phyloP scores from a whole-genome alignment of 2,888 invertebrate species.

The Drosophila koepferae region DNA sequence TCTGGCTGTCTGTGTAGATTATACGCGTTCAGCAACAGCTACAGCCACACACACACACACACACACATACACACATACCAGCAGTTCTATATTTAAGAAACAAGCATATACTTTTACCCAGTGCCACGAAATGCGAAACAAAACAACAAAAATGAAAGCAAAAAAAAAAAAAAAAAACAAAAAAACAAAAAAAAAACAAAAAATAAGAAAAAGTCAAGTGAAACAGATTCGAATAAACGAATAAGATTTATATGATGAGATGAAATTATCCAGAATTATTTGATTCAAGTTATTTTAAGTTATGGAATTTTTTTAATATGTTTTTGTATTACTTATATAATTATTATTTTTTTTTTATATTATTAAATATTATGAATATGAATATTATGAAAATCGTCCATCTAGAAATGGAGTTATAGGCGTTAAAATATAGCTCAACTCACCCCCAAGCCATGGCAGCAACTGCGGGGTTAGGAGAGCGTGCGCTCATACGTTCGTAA shows the following conservation, averaged over 20 bases:
- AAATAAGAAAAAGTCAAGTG: background rate
- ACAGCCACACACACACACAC: background rate
- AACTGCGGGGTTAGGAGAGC: no score
- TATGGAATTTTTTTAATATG: background rate
- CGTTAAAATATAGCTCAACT: no score
- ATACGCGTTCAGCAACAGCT: slow-evolving; percentile 4
- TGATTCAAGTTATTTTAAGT: background rate
- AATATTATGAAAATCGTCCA: no score
- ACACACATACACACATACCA: background rate
- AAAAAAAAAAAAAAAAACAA: slow-evolving; percentile 9
- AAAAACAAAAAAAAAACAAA: background rate
- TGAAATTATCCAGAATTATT: slow-evolving; percentile 18
- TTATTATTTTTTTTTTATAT: background rate
- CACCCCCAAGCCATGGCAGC: no score
- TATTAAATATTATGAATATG: no score
- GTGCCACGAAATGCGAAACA: slow-evolving; percentile 41
- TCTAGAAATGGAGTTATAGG: no score
- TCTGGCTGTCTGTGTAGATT: background rate
- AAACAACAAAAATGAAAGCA: slow-evolving; percentile 17
- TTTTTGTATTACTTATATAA: background rate
- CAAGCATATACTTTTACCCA: slow-evolving; percentile 49
- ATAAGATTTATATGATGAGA: slow-evolving; percentile 12
- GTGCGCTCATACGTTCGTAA: no score
- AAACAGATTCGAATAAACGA: slow-evolving; percentile 10
- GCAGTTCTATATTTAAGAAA: slow-evolving; percentile 44